Percentiles rank a stretch among this genome's conserved stretches.
Evolutionary conservation across 2,797 vertebrate species (phyloP).

Genomic region (Emydoidea blandingii): DNA sequence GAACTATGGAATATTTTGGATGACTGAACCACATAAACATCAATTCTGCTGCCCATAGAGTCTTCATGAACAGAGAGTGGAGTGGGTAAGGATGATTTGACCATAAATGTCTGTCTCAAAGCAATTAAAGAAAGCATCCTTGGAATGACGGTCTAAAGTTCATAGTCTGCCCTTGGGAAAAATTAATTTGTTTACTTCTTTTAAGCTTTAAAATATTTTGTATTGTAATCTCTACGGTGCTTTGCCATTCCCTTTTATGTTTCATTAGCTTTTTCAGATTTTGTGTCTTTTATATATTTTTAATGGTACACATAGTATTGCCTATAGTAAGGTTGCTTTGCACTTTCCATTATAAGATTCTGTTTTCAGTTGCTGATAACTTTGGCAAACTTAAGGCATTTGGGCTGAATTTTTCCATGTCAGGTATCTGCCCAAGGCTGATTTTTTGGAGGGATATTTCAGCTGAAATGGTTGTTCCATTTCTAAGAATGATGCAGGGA

Average conservation of each 20-base stretch:
- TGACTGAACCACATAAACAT: rapidly evolving
- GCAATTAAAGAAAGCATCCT: background rate
- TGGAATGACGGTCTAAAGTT: background rate
- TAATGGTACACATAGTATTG: background rate
- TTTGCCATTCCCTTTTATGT: background rate
- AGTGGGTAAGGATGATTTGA: rapidly evolving
- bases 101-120: background rate
- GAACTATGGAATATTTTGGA: rapidly evolving
- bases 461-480: background rate
- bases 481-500: background rate
- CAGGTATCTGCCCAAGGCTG: too few relatives aligned
- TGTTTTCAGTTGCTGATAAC: background rate
- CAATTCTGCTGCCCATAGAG: background rate
- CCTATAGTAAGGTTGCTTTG: background rate
- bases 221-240: background rate
- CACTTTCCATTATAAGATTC: background rate
- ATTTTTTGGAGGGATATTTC: rapidly evolving
- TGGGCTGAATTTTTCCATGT: too few relatives aligned
- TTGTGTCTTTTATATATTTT: background rate
- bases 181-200: background rate
- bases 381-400: background rate
- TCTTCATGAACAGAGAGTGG: rapidly evolving
- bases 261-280: too few relatives aligned
- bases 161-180: rapidly evolving
- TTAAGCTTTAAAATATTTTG: background rate